Conservation (phyloP, 2,797 vertebrate species). For the Triplophysa bombifrons region DNA sequence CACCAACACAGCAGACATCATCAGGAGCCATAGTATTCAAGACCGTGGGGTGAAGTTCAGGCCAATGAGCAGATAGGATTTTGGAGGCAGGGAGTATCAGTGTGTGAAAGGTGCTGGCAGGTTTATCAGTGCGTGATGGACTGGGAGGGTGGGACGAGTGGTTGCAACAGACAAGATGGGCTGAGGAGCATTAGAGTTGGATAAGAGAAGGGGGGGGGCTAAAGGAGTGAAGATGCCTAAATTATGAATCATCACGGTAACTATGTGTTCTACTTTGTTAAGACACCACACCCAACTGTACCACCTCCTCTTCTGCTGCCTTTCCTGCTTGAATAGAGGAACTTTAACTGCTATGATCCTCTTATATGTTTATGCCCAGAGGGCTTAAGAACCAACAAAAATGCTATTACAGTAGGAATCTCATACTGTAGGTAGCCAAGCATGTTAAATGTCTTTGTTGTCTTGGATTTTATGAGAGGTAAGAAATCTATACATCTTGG, state of each 20-base stretch:
- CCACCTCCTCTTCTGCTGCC: slow-evolving; percentile 19
- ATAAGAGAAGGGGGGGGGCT: slow-evolving; percentile 29
- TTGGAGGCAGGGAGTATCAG: slow-evolving; percentile 20
- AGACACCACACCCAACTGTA: slow-evolving; percentile 48
- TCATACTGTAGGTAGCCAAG: background rate
- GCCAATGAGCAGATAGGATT: slow-evolving; percentile 5
- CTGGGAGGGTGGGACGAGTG: slow-evolving; percentile 11
- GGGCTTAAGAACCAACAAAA: background rate
- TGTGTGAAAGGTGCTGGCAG: slow-evolving; percentile 31
- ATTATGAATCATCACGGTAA: slow-evolving; percentile 75
- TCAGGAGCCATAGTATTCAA: background rate
- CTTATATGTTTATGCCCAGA: slow-evolving; percentile 7
- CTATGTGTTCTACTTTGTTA: slow-evolving; percentile 50
- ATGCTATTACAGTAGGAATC: background rate
- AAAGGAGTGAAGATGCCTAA: slow-evolving; percentile 64
- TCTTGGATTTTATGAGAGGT: background rate
- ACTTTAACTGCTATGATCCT: slow-evolving; percentile 14
- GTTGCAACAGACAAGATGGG: slow-evolving; percentile 19
- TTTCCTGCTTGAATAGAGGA: slow-evolving; percentile 31
- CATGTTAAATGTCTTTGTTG: background rate
- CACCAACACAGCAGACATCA: slow-evolving; percentile 6
- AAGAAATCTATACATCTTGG: background rate
- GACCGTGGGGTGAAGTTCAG: slow-evolving; percentile 17
- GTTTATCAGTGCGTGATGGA: slow-evolving; percentile 15
- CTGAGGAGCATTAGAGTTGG: slow-evolving; percentile 24